Percentiles rank a stretch among this genome's conserved stretches.
phyloP scores from a whole-genome alignment of 2,888 invertebrate genomes.

The Sinodicranocentrus sp. region DNA sequence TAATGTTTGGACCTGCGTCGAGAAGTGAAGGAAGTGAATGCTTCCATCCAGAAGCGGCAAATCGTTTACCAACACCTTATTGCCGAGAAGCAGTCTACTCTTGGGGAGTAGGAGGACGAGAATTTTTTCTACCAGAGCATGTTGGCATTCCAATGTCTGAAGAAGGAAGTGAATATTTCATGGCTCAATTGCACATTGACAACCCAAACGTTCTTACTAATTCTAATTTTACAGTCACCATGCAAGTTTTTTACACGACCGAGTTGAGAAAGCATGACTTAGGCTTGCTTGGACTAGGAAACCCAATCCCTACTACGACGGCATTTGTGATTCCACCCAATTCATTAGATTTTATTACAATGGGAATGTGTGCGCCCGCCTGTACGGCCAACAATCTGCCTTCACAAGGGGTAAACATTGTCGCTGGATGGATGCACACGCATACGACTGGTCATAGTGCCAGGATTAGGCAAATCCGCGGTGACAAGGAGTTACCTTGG shows the following conservation, averaged over 20 bases:
- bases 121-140: conserved; percentile 15
- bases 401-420: conserved; percentile 22
- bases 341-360: background rate
- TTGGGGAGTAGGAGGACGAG: conserved; percentile 24
- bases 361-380: background rate
- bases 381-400: conserved; percentile 8
- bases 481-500: conserved; percentile 23
- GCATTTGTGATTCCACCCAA: conserved; percentile 49
- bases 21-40: conserved; percentile 18
- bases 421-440: conserved; percentile 46
- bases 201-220: background rate
- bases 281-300: background rate
- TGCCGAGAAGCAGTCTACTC: conserved; percentile 16
- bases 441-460: no score
- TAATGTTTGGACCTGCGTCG: background rate
- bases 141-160: conserved; percentile 5
- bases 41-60: background rate
- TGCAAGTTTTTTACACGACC: conserved; percentile 32
- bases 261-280: no score
- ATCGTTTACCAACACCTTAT: background rate
- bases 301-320: background rate
- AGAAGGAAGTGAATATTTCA: conserved; percentile 11
- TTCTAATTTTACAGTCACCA: background rate
- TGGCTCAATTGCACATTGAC: conserved; percentile 18
- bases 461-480: conserved; percentile 22